phyloP scores from a whole-genome alignment of 1,140 invertebrate genomes.

The Scaptodrosophila lebanonensis region DNA sequence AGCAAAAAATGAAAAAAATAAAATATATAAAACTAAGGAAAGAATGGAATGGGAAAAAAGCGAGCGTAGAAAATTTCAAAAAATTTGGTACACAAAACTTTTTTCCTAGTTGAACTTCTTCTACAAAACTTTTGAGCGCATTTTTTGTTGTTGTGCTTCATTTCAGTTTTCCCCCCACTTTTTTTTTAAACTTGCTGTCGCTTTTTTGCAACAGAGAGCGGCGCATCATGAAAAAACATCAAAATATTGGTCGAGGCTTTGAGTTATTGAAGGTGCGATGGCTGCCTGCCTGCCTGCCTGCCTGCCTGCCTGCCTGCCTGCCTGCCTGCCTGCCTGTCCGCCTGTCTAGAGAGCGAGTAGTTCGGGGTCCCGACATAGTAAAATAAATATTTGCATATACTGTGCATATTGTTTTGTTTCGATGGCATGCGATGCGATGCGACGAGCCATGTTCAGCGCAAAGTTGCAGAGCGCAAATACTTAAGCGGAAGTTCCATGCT shows the following conservation, averaged over 20 bases:
- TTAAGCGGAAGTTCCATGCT: too few species aligned
- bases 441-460: not conserved
- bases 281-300: too few species aligned
- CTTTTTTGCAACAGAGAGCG: too few species aligned
- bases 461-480: too few species aligned
- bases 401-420: conserved; percentile 34
- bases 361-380: conserved; percentile 15
- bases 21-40: not conserved
- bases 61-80: conserved; percentile 16
- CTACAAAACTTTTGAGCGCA: conserved; percentile 31
- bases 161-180: not conserved
- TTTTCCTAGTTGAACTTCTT: conserved; percentile 46
- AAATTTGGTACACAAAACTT: conserved; percentile 28
- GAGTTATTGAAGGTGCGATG: conserved; percentile 19
- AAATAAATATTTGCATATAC: conserved; percentile 53
- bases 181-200: too few species aligned
- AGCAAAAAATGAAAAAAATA: not conserved
- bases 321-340: too few species aligned
- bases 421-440: not conserved
- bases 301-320: too few species aligned
- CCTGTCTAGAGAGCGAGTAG: too few species aligned
- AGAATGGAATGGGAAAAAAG: too few species aligned
- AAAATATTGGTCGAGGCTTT: conserved; percentile 32
- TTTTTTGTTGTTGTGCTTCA: conserved; percentile 18
- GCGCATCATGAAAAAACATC: conserved; percentile 17